phyloP scores from a whole-genome alignment of 2,888 invertebrate genomes.

The Pseudolycoriella hygida region DNA sequence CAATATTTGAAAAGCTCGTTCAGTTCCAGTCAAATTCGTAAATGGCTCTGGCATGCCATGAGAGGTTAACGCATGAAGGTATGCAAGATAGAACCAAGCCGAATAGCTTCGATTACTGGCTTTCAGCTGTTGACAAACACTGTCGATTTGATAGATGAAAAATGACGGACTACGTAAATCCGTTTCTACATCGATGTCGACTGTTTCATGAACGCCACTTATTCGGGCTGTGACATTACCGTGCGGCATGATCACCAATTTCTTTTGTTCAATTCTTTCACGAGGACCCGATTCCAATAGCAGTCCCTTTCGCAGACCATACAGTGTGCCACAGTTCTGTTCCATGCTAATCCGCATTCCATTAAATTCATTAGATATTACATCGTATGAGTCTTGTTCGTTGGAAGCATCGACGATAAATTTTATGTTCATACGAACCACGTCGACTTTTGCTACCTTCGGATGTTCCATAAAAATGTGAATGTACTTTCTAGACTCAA shows the following conservation, averaged over 20 bases:
- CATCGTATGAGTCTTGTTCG: not conserved
- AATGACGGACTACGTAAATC: too few species aligned
- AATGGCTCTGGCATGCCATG: slow-evolving; percentile 2
- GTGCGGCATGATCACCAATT: not conserved
- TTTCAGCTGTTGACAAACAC: too few species aligned
- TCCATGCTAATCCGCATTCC: not conserved
- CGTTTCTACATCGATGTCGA: not conserved
- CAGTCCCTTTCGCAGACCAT: not conserved
- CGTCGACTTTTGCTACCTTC: not conserved
- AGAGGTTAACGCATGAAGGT: slow-evolving; percentile 1
- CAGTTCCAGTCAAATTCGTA: slow-evolving; percentile 1
- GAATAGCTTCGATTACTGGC: too few species aligned
- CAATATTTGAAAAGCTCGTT: slow-evolving; percentile 2
- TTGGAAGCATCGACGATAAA: not conserved
- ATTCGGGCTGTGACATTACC: not conserved
- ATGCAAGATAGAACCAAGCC: too few species aligned
- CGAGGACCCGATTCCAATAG: not conserved
- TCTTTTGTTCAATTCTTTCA: not conserved
- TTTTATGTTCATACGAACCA: slow-evolving; percentile 3
- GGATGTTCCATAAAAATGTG: slow-evolving; percentile 2
- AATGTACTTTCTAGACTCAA: slow-evolving; percentile 1
- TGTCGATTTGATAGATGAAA: too few species aligned
- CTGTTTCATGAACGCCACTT: not conserved
- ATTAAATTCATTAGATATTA: slow-evolving; percentile 1
- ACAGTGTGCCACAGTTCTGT: slow-evolving; percentile 1